These are phyloP conservation scores for Scolopax bukidnonensis DNA, from an alignment of 2,797 vertebrate species.

Conservation along the genomic window DNA sequence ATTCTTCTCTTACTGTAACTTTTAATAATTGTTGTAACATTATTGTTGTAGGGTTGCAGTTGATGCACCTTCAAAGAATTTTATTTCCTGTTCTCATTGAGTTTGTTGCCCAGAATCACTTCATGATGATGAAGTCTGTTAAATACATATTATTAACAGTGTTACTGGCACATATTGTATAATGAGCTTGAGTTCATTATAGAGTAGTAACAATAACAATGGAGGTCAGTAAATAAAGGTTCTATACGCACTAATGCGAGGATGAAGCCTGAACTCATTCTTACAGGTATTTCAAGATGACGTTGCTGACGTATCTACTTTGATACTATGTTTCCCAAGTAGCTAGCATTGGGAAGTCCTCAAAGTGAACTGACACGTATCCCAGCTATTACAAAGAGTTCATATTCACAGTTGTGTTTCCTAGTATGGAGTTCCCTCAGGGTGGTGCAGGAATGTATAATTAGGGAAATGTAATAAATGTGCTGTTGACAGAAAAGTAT, in stretches of 20 bases:
- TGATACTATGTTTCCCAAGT: not conserved
- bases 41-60: not conserved
- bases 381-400: not conserved
- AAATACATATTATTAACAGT: not conserved
- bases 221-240: not conserved
- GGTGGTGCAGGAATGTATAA: not conserved
- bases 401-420: not conserved
- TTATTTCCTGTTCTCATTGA: not conserved
- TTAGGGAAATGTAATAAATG: slow-evolving; percentile 25
- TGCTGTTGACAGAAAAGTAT: slow-evolving; percentile 41
- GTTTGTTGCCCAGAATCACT: not conserved
- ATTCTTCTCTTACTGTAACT: not conserved
- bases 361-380: not conserved
- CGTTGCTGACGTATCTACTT: not conserved
- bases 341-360: not conserved
- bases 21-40: not conserved
- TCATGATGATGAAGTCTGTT: not conserved
- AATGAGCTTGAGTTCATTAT: not conserved
- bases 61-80: not conserved
- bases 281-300: not conserved
- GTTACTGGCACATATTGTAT: not conserved
- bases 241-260: not conserved
- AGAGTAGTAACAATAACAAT: not conserved
- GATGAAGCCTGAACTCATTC: not conserved
- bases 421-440: not conserved